Base-by-base conservation (phyloP, 2,797 vertebrate genomes). In the Rhyacichthys aspro region DNA sequence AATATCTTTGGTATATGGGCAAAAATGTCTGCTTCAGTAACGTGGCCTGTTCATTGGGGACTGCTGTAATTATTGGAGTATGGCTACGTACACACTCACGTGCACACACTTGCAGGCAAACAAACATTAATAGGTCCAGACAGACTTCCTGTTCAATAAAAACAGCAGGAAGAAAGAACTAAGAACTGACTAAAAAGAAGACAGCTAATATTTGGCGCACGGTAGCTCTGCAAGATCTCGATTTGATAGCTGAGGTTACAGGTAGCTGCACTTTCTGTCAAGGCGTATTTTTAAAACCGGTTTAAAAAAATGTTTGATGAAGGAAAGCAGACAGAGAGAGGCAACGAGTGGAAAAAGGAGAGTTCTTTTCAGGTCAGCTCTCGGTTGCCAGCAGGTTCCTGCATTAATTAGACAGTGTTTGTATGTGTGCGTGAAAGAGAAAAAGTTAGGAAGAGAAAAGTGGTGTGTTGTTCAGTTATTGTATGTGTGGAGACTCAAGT, bases 331-430 rank as follows among this genome's bases (percentile, higher is more conserved):
- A 79, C 72, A 69, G 63, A 62, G 23, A 52, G 58, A 64, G 56
- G 55, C 14, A 16, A 70, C 53, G 52, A 76, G 37, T 54, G 43
- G 60, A 78, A 75, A 74, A 64, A 78, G 46, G 50, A 64, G 49
- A 74, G 70, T 67, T 79, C 69, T 78, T 79, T 75, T 82, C 68
- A 77, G 81, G 80, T 82, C 69, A 81, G 67, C 55, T 64, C 69
- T 74, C 23, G 0, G 52, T 65, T 85, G 71, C 80, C 65, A 69
- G 75, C 63, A 81, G 72, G 70, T 73, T 74, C 63, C 62, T 85
- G 83, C 63, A 73, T 83, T 87, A 87, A 86, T 86, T 86, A 86
- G 75, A 81, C 66, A 71, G 63, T 52, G 41, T 37, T 43, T 62
- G n/a, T 64, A 48, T 58, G 36, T 63, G 37, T 65, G 49, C 61